phyloP scores from a whole-genome alignment of 2,797 vertebrate species.

The Gambusia yucatana region DNA sequence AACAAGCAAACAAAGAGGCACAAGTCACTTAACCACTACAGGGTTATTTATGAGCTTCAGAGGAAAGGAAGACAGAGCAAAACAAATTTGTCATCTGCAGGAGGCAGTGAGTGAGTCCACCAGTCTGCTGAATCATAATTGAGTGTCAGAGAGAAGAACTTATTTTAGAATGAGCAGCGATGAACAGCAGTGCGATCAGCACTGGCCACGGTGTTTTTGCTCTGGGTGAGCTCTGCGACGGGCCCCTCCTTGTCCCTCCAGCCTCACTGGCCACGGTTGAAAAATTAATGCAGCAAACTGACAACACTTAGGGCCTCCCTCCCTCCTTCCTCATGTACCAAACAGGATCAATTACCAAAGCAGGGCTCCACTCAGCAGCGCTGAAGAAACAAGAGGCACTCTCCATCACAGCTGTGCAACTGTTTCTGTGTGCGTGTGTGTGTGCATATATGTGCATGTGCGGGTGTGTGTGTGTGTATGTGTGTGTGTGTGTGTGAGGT shows the following conservation, averaged over 20 bases:
- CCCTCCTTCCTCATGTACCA: conserved; percentile 66
- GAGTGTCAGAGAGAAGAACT: conserved; percentile 42
- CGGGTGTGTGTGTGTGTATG: conserved; percentile 17
- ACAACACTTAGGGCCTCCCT: conserved; percentile 77
- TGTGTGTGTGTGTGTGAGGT: not conserved
- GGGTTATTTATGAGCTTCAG: conserved; percentile 62
- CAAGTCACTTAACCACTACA: conserved; percentile 62
- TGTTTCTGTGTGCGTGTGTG: conserved; percentile 30
- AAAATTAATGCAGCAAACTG: conserved; percentile 85
- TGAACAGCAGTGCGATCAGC: conserved; percentile 18
- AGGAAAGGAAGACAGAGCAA: conserved; percentile 41
- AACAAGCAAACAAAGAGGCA: conserved; percentile 58
- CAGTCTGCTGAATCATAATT: conserved; percentile 46
- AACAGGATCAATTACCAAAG: conserved; percentile 85
- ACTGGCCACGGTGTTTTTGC: conserved; percentile 45
- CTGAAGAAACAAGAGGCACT: conserved; percentile 76
- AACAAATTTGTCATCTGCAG: conserved; percentile 72
- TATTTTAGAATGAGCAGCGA: conserved; percentile 40
- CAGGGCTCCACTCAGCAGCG: conserved; percentile 71
- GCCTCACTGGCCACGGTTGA: conserved; percentile 74
- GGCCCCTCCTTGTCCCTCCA: conserved; percentile 71
- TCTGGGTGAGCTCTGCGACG: conserved; percentile 60
- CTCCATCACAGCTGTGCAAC: conserved; percentile 62
- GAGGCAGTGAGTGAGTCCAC: conserved; percentile 53
- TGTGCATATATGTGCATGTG: not conserved